Conservation (phyloP, 2,797 vertebrate genomes). For the Pangasius mekongensis region DNA sequence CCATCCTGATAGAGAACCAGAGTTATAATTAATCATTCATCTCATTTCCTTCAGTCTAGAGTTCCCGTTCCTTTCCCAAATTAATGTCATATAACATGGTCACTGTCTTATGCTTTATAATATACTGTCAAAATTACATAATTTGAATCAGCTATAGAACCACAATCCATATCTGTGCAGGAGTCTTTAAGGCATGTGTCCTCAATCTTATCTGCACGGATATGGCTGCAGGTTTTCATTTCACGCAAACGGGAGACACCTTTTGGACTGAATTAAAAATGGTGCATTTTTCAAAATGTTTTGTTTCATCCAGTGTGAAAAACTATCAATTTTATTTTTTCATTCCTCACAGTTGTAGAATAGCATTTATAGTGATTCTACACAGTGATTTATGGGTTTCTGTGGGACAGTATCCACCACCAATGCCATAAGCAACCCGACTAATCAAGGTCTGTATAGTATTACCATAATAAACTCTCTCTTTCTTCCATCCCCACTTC, state of each 20-base stretch:
- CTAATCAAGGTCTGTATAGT: background rate
- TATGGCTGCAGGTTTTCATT: background rate
- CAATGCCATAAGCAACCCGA: background rate
- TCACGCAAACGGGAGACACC: background rate
- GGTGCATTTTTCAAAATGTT: background rate
- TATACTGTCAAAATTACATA: background rate
- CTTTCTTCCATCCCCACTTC: background rate
- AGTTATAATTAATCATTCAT: background rate
- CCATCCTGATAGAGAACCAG: conserved; percentile 80
- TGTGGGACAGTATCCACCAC: background rate
- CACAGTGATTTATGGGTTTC: background rate
- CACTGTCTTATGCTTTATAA: background rate
- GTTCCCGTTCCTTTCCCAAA: background rate
- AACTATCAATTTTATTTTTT: background rate
- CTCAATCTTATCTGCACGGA: background rate
- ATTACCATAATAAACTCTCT: background rate
- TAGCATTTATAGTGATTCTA: background rate
- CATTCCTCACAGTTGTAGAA: background rate
- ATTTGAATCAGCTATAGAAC: background rate
- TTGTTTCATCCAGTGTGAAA: background rate
- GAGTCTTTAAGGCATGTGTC: background rate
- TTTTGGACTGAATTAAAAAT: background rate
- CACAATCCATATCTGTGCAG: background rate
- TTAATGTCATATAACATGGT: background rate
- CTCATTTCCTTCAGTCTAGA: background rate